Percentiles rank a stretch among this genome's conserved stretches.
These are phyloP conservation scores for Rousettus leschenaultii DNA, from an alignment of 2,113 vertebrate genomes.

Conservation along the genomic window DNA sequence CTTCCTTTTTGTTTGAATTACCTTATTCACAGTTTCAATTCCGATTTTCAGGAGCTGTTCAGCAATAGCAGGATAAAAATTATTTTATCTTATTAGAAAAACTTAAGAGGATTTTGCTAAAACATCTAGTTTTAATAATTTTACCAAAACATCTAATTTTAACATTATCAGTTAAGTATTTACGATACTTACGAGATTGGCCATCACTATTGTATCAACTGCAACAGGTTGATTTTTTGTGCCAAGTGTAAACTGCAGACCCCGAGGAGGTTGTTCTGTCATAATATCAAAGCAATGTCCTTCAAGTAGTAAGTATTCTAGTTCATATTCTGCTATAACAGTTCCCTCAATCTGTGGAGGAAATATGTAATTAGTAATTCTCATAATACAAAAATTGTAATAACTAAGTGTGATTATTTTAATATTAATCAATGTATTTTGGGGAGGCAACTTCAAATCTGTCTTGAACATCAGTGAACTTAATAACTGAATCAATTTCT, in stretches of 20 bases:
- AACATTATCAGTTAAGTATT: neutral
- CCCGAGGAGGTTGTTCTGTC: conserved; percentile 90
- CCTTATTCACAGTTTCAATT: neutral
- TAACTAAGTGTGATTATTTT: neutral
- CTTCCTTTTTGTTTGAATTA: neutral
- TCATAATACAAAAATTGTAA: neutral
- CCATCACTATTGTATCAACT: conserved; percentile 98
- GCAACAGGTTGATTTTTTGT: conserved; percentile 86
- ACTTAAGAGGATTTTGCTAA: neutral
- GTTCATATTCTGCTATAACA: conserved; percentile 92
- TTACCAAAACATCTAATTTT: neutral
- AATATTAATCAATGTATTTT: neutral
- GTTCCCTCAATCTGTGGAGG: conserved; percentile 84
- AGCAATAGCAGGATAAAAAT: neutral
- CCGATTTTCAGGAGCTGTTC: neutral
- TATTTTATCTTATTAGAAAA: neutral
- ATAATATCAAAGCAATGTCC: conserved; percentile 94
- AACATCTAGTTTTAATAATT: neutral
- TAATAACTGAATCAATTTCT: neutral
- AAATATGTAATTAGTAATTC: neutral
- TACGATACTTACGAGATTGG: conserved; percentile 90
- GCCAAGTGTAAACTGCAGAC: conserved; percentile 96
- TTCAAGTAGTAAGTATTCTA: conserved; percentile 94
- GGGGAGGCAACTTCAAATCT: neutral
- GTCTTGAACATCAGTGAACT: neutral